Conservation (phyloP, 2,113 vertebrate species). For the Chloropsis hardwickii region DNA sequence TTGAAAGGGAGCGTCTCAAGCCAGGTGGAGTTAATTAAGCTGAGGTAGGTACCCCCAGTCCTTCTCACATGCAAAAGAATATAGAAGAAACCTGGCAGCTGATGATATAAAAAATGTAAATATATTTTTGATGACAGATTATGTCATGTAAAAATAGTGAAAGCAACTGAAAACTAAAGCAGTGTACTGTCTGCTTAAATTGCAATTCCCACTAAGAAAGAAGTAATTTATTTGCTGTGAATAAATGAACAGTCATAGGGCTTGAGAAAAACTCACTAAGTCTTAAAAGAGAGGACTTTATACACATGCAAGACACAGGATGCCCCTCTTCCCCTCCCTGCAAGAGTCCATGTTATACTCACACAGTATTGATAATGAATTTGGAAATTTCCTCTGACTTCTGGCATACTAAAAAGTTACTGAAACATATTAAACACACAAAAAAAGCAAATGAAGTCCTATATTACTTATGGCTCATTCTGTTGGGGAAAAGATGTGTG, state of each 20-base stretch:
- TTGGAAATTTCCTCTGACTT: neutral
- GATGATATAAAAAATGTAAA: slow-evolving; percentile 28
- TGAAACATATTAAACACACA: neutral
- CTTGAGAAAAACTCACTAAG: neutral
- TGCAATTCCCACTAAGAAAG: neutral
- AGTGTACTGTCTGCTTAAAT: neutral
- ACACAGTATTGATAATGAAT: neutral
- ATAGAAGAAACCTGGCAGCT: neutral
- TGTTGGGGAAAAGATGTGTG: neutral
- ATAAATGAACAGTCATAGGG: neutral
- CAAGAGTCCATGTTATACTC: neutral
- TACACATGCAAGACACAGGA: neutral
- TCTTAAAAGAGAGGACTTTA: neutral
- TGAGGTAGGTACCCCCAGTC: neutral
- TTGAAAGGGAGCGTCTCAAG: slow-evolving; percentile 54
- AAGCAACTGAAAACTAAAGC: slow-evolving; percentile 7
- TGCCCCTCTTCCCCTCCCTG: neutral
- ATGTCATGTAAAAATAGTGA: neutral
- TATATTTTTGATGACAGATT: slow-evolving; percentile 49
- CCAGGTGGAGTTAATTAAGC: slow-evolving; percentile 71
- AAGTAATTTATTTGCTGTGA: slow-evolving; percentile 23
- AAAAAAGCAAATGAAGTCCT: neutral
- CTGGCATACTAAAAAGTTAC: neutral
- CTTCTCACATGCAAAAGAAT: neutral
- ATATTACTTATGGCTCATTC: neutral